Evolutionary conservation across 2,113 vertebrate species (phyloP).

Genomic region (Tragelaphus scriptus): DNA sequence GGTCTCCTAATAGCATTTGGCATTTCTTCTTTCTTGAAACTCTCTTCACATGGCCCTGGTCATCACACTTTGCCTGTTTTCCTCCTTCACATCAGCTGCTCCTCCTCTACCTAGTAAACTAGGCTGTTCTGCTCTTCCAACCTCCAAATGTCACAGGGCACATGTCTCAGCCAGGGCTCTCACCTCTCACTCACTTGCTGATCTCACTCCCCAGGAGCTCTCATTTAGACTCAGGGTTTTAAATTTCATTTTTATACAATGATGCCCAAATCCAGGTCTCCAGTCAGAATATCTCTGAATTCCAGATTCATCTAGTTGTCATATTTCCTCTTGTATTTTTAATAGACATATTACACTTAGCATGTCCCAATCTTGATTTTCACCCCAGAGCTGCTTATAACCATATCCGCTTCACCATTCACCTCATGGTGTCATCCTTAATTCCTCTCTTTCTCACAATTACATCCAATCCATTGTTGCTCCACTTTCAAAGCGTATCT

Average conservation of each 20-base stretch:
- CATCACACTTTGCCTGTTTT: rapidly evolving
- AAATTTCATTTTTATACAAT: not conserved
- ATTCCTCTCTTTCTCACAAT: not conserved
- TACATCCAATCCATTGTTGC: rapidly evolving
- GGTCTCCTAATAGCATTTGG: not conserved
- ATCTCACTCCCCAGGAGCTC: not conserved
- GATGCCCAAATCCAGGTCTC: not conserved
- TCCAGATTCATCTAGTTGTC: not conserved
- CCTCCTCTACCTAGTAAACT: not conserved
- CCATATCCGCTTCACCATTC: not conserved
- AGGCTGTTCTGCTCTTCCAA: not conserved
- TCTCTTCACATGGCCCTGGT: not conserved
- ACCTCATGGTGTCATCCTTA: rapidly evolving
- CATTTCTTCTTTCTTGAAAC: not conserved
- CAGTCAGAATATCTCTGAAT: not conserved
- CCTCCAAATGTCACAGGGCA: not conserved
- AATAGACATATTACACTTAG: no score
- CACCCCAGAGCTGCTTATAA: not conserved
- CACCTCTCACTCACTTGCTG: not conserved
- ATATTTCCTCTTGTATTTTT: not conserved
- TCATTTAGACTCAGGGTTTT: not conserved
- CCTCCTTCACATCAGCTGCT: no score
- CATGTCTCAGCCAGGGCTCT: rapidly evolving
- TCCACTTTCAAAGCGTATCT: not conserved
- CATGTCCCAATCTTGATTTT: not conserved